Evolutionary conservation across 2,113 vertebrate species (phyloP).

Genomic region (Gymnocephalus cernua): DNA sequence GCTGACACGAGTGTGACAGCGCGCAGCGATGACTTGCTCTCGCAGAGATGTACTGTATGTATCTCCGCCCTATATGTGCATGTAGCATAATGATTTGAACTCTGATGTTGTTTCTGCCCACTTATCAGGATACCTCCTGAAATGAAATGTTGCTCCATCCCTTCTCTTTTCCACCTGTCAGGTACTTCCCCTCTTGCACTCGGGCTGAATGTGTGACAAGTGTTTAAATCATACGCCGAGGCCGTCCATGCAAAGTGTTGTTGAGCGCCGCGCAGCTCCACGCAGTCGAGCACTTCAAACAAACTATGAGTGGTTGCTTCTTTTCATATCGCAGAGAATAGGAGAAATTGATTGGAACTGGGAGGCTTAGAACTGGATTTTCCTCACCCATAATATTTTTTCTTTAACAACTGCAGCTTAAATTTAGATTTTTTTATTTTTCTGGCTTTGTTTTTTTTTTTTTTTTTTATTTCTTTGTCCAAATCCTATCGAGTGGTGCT

Average conservation of each 20-base stretch:
- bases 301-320: slow-evolving; percentile 74
- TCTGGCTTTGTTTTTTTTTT: slow-evolving; percentile 79
- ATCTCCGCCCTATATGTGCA: background rate
- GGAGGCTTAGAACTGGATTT: slow-evolving; percentile 77
- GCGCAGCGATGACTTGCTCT: background rate
- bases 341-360: slow-evolving; percentile 83
- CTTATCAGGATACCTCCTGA: slow-evolving; percentile 17
- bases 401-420: slow-evolving; percentile 80
- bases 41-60: background rate
- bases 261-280: slow-evolving; percentile 56
- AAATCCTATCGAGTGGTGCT: slow-evolving; percentile 84
- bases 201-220: slow-evolving; percentile 64
- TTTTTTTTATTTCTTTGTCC: slow-evolving; percentile 79
- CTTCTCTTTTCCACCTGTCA: slow-evolving; percentile 34
- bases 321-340: slow-evolving; percentile 79
- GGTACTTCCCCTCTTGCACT: slow-evolving; percentile 58
- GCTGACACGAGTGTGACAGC: background rate
- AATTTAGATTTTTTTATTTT: slow-evolving; percentile 74
- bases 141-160: slow-evolving; percentile 38
- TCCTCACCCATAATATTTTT: slow-evolving; percentile 76
- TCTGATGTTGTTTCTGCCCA: slow-evolving; percentile 10
- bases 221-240: slow-evolving; percentile 63
- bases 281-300: slow-evolving; percentile 76
- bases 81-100: slow-evolving; percentile 5
- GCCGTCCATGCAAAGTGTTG: slow-evolving; percentile 56